These are phyloP conservation scores for Taxidea taxus DNA, from an alignment of 2,113 vertebrate genomes.

Conservation along the genomic window DNA sequence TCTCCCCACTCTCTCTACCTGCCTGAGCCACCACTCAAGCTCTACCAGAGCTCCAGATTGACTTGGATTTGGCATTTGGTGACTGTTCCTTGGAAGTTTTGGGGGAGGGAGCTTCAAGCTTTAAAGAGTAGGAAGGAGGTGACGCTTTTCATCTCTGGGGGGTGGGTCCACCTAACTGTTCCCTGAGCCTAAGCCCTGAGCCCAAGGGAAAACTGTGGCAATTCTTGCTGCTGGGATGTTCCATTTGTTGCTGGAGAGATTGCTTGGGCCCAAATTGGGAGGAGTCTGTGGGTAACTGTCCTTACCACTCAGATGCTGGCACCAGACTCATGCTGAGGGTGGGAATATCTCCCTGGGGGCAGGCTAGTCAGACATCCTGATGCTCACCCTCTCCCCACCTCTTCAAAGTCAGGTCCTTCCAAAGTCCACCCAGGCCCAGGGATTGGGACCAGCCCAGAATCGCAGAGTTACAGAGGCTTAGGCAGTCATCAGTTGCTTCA, in stretches of 20 bases:
- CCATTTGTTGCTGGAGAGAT: background rate
- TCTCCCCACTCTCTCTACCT: background rate
- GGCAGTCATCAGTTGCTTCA: background rate
- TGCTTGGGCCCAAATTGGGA: background rate
- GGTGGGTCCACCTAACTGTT: background rate
- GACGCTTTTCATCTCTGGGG: background rate
- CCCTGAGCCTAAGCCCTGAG: background rate
- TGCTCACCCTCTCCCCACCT: no score
- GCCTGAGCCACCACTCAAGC: background rate
- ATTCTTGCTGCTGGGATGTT: background rate
- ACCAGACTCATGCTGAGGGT: background rate
- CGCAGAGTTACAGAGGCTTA: background rate
- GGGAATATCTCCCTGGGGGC: accelerated
- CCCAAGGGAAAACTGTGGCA: background rate
- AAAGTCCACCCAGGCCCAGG: background rate
- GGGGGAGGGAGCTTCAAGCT: background rate
- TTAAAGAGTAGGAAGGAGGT: background rate
- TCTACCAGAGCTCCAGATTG: background rate
- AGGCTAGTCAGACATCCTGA: background rate
- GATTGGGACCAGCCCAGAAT: background rate
- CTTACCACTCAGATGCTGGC: background rate
- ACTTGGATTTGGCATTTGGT: background rate
- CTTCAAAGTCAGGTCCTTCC: background rate
- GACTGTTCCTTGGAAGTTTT: background rate
- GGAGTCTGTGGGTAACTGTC: background rate